Conservation (phyloP, 2,888 invertebrate species). For the Creontiades dilutus region DNA sequence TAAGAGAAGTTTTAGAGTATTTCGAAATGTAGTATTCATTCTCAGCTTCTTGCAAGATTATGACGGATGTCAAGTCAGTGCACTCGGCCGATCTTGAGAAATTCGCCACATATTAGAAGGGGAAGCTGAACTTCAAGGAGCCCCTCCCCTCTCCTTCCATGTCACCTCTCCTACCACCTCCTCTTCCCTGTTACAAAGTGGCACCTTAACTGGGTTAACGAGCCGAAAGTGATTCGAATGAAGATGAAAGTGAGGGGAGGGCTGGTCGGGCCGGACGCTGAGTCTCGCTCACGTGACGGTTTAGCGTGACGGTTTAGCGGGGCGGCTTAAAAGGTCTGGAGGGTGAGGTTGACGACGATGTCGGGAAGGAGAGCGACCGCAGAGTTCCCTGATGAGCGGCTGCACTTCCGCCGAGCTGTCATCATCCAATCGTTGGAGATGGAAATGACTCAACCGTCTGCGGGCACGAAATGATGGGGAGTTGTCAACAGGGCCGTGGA, state of each 20-base stretch:
- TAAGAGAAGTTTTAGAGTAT: no score
- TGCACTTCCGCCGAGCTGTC: neutral
- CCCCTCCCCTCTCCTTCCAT: neutral
- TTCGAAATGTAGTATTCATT: no score
- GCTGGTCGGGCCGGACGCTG: neutral
- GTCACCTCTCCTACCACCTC: no score
- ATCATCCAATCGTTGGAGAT: neutral
- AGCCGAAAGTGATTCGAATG: conserved; percentile 50
- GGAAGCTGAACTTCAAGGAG: conserved; percentile 31
- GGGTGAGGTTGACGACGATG: neutral
- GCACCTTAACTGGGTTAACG: conserved; percentile 47
- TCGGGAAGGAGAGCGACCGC: neutral
- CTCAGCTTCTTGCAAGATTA: neutral
- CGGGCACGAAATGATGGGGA: no score
- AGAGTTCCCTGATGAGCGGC: neutral
- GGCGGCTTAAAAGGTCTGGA: neutral
- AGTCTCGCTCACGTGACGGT: neutral
- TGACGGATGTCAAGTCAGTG: neutral
- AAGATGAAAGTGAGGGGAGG: conserved; percentile 39
- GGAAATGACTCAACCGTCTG: neutral
- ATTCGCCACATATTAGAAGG: conserved; percentile 38
- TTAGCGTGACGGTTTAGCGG: neutral
- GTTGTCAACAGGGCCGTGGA: no score
- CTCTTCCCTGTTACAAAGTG: neutral
- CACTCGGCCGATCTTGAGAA: conserved; percentile 29